Evolutionary conservation across 2,113 vertebrate species (phyloP), one percentile per base, ranked within the genome.

Genomic region (Eira barbara): DNA sequence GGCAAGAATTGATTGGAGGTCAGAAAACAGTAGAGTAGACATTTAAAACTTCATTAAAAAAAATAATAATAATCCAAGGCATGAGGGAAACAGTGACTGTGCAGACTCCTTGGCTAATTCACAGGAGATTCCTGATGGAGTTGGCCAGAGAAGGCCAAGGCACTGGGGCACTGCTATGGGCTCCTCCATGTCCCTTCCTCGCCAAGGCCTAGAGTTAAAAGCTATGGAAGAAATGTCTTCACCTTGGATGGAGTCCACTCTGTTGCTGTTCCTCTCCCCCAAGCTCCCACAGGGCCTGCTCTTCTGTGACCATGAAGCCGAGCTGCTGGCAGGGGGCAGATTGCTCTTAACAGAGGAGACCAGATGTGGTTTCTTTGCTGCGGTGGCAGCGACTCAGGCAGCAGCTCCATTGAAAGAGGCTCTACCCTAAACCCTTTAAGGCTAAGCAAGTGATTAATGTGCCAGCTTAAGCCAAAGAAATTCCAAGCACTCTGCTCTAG

Each of bases 401-500:
- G 67, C 21, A 96, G 61, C 42, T 87, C 29, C 39, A 59, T 0
- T 11, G 94, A 80, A 78, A 88, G 34, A 85, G 15, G 87, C 71
- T 94, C 42, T 27, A 91, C 87, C 82, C 79, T 2, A 52, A 89
- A 57, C 20, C 11, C 65, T 96, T 96, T 49, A 92, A 83, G 74
- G 57, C 13, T 2, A 29, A 21, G 9, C 45, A 23, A 93, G 36
- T 76, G 34, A 97, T 95, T 97, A 98, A 96, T 93, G 63, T 31
- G 76, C 61, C 52, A 27, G 52, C 36, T 59, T 34, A 67, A 90
- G 63, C 13, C 89, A 91, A 97, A 96, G 39, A 49, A 18, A 97
- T 90, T 42, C 80, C 42, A 42, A 90, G 4, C 10, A 25, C 20
- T 74, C 7, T 47, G 93, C 78, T 65, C 59, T 95, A n/a, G 89